A percentile compares a stretch with the other conserved stretches of the same genome.
Evolutionary conservation across 2,888 invertebrate genomes (phyloP).

Genomic region (Zygothrica quintamaculata): DNA sequence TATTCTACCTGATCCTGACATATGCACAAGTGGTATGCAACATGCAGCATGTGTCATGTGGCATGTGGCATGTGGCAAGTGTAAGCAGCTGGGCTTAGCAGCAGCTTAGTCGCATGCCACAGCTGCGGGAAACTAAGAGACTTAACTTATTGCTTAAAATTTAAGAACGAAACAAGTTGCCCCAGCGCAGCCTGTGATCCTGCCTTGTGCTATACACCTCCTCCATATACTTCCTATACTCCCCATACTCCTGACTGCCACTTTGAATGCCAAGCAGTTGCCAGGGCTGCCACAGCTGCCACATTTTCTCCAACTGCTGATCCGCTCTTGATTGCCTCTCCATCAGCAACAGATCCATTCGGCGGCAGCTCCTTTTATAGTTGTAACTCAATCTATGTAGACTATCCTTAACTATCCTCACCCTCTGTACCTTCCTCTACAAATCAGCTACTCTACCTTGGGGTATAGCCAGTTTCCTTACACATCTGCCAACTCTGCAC

Average conservation of each 20-base stretch:
- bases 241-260: slow-evolving; percentile 2
- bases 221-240: neutral
- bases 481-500: too few relatives aligned
- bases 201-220: neutral
- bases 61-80: slow-evolving; percentile 40
- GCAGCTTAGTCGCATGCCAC: slow-evolving; percentile 64
- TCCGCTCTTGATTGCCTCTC: slow-evolving; percentile 62
- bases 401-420: slow-evolving; percentile 50
- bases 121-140: slow-evolving; percentile 41
- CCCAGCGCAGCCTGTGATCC: slow-evolving; percentile 39
- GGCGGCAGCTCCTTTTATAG: slow-evolving; percentile 12
- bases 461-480: too few relatives aligned
- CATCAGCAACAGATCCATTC: slow-evolving; percentile 52
- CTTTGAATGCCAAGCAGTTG: slow-evolving; percentile 31
- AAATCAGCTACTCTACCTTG: too few relatives aligned
- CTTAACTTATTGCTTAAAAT: slow-evolving; percentile 53
- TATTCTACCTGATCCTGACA: slow-evolving; percentile 27
- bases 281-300: slow-evolving; percentile 20
- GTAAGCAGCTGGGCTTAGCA: slow-evolving; percentile 68
- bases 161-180: too few relatives aligned
- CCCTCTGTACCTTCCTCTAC: slow-evolving; percentile 25
- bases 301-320: slow-evolving; percentile 20
- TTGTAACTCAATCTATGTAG: slow-evolving; percentile 43
- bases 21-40: slow-evolving; percentile 43
- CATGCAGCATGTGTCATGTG: slow-evolving; percentile 10